Evolutionary conservation across 2,888 invertebrate genomes (phyloP).

Genomic region (Lasioglossum calceatum): DNA sequence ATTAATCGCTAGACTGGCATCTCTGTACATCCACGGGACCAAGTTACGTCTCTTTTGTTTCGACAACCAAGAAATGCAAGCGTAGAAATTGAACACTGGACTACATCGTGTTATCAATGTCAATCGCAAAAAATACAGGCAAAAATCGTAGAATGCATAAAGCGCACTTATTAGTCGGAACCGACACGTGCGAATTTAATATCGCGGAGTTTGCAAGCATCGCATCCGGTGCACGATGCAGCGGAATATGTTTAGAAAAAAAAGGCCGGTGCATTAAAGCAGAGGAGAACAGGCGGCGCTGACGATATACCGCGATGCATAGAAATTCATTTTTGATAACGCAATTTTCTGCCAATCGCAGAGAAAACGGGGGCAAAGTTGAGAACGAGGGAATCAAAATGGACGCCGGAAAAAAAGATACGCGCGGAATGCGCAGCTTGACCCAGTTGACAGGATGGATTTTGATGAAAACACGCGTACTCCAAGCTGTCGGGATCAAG

Average conservation of each 20-base stretch:
- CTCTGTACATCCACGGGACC: not conserved
- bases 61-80: not conserved
- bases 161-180: not conserved
- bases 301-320: slow-evolving; percentile 9
- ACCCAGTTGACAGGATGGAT: slow-evolving; percentile 56
- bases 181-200: not conserved
- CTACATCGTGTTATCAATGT: too few relatives aligned
- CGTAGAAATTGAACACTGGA: not conserved
- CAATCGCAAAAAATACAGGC: not conserved
- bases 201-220: not conserved
- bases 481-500: slow-evolving; percentile 63
- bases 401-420: slow-evolving; percentile 52
- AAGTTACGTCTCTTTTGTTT: not conserved
- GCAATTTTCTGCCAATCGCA: slow-evolving; percentile 50
- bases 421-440: slow-evolving; percentile 64
- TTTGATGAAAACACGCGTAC: slow-evolving; percentile 50
- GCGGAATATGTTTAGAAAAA: not conserved
- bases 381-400: slow-evolving; percentile 44
- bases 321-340: slow-evolving; percentile 53
- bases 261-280: not conserved
- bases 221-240: not conserved
- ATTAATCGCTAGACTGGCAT: not conserved
- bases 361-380: slow-evolving; percentile 22
- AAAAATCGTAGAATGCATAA: too few relatives aligned
- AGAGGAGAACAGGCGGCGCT: not conserved